Conservation (phyloP, 2,113 vertebrate genomes). For the Corynorhinus townsendii region DNA sequence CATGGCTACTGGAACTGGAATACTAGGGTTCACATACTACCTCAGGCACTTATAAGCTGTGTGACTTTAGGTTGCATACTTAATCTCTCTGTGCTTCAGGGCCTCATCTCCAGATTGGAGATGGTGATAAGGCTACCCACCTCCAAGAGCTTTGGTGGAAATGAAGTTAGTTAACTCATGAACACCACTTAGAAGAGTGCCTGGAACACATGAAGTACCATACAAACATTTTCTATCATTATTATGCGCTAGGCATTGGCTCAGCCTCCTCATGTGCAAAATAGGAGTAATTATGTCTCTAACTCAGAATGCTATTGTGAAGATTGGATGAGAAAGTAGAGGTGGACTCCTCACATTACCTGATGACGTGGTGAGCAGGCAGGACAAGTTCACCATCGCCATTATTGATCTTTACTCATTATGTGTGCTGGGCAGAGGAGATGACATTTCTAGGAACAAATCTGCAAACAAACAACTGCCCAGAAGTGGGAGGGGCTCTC, state of each 20-base stretch:
- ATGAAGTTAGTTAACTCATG: neutral
- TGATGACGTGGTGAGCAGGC: accelerated
- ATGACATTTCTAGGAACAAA: neutral
- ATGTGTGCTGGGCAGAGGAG: neutral
- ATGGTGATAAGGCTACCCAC: no score
- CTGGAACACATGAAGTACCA: neutral
- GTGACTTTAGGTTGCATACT: neutral
- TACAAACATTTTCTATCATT: neutral
- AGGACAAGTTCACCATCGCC: neutral
- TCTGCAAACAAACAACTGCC: neutral
- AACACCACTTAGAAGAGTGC: neutral
- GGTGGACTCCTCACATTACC: accelerated
- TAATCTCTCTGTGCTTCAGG: neutral
- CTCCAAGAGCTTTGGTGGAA: neutral
- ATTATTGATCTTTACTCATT: neutral
- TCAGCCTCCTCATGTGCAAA: neutral
- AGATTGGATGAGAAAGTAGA: neutral
- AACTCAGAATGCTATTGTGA: neutral
- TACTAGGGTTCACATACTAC: neutral
- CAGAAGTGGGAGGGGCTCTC: neutral
- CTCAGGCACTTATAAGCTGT: neutral
- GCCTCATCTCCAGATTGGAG: neutral
- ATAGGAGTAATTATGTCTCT: neutral
- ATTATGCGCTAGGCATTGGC: neutral
- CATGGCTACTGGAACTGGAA: accelerated